Evolutionary conservation across 2,888 invertebrate species (phyloP), one percentile per base, ranked within the genome.

Genomic region (Cephonodes hylas): DNA sequence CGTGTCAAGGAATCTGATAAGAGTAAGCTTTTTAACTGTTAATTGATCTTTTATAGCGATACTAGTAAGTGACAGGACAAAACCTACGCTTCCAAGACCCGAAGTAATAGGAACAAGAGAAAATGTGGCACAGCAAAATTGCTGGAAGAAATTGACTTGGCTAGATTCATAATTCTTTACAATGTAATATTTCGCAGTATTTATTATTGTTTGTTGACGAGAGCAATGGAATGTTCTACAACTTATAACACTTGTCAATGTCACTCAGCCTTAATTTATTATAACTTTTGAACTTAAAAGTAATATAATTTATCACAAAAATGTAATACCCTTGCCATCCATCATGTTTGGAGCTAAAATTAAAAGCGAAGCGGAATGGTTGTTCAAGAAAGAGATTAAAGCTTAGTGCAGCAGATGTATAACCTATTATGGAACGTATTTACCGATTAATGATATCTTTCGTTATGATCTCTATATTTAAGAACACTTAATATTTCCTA

Each of bases 1-100:
- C 94, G 94, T 68, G 94, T 97, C 70, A 95, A 95, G 82, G 96
- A 97, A 88, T 93, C 94, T 70, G 94, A 95, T 81, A 96, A 96
- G 88, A 96, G 92, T 93, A 80, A 86, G 87, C 71, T 73, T 75
- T n/a, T 76, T 69, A 68, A 73, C 67, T 58, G 67, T 70, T 70
- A 63, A 76, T 76, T 78, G 70, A 66, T 74, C 72, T 73, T 67
- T 74, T 75, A 75, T 74, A n/a, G n/a, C n/a, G n/a, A n/a, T n/a
- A n/a, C n/a, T n/a, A n/a, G n/a, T n/a, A n/a, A n/a, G n/a, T n/a
- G n/a, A n/a, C n/a, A n/a, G n/a, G n/a, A n/a, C n/a, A n/a, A n/a
- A n/a, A n/a, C n/a, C n/a, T n/a, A n/a, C n/a, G n/a, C n/a, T n/a
- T n/a, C n/a, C n/a, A n/a, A n/a, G n/a, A n/a, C n/a, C n/a, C n/a